These are phyloP conservation scores for Eustalomyia histrio DNA, from an alignment of 2,888 invertebrate genomes.

Conservation along the genomic window DNA sequence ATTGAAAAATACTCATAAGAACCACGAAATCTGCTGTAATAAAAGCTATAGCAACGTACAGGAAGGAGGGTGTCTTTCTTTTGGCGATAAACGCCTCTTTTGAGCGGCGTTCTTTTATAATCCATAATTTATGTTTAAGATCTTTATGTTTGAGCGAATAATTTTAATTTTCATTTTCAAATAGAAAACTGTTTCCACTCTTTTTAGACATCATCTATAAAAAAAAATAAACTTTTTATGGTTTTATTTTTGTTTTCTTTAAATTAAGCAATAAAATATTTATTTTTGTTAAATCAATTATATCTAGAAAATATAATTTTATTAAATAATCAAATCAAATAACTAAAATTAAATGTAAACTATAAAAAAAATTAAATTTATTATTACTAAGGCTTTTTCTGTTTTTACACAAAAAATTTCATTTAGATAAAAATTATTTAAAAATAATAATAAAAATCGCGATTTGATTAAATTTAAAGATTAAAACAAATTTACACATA, in stretches of 20 bases:
- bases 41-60: no score
- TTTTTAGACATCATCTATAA: constrained; percentile 45
- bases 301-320: constrained; percentile 58
- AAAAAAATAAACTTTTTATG: constrained; percentile 63
- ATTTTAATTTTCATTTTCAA: no score
- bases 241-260: constrained; percentile 47
- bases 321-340: constrained; percentile 49
- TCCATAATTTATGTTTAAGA: no score
- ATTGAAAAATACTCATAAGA: no score
- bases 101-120: no score
- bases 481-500: constrained; percentile 39
- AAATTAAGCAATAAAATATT: constrained; percentile 62
- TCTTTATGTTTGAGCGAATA: no score
- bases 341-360: constrained; percentile 56
- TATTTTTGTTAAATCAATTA: constrained; percentile 62
- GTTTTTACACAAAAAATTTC: constrained; percentile 38
- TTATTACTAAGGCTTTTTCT: constrained; percentile 61
- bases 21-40: no score
- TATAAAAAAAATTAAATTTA: constrained; percentile 61
- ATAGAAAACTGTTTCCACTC: neutral
- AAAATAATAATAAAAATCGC: constrained; percentile 24
- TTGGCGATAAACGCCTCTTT: no score
- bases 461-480: constrained; percentile 18
- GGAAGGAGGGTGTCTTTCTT: no score
- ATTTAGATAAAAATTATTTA: constrained; percentile 50